Conservation (phyloP, 1,140 invertebrate genomes). For the Phenacoccus solenopsis region DNA sequence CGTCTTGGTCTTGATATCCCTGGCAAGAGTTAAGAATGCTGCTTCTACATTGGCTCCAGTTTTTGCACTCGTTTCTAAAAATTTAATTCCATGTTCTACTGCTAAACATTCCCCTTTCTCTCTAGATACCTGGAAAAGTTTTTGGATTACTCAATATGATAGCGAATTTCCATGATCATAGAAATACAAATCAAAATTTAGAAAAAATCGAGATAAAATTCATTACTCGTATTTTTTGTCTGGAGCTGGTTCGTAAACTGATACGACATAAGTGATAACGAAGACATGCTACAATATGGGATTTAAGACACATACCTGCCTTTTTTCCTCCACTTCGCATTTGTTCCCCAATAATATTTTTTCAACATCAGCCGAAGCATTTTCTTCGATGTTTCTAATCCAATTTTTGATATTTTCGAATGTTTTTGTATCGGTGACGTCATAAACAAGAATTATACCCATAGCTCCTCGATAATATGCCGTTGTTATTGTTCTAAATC, state of each 20-base stretch:
- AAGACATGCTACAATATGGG: no score
- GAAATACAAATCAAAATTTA: no score
- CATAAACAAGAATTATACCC: conserved; percentile 98
- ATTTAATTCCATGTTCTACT: conserved; percentile 83
- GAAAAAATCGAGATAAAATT: no score
- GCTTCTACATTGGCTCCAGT: conserved; percentile 82
- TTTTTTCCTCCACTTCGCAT: conserved; percentile 79
- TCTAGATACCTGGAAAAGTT: conserved; percentile 42
- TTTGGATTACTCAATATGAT: no score
- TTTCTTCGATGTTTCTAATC: conserved; percentile 97
- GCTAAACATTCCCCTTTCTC: conserved; percentile 61
- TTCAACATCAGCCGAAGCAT: conserved; percentile 84
- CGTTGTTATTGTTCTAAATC: conserved; percentile 96
- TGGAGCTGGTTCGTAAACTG: no score
- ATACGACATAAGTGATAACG: no score
- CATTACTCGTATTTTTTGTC: no score
- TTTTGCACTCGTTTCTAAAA: conserved; percentile 88
- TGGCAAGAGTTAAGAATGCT: conserved; percentile 82
- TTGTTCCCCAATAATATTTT: conserved; percentile 93
- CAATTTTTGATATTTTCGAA: conserved; percentile 99
- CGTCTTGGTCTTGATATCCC: conserved; percentile 89
- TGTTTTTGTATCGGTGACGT: conserved; percentile 95
- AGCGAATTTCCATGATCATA: no score
- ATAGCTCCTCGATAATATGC: conserved; percentile 97
- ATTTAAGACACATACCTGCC: conserved; percentile 52